A percentile compares a stretch with the other conserved stretches of the same genome.
Evolutionary conservation across 2,888 invertebrate species (phyloP).

Genomic region (Sarcophaga carnaria): DNA sequence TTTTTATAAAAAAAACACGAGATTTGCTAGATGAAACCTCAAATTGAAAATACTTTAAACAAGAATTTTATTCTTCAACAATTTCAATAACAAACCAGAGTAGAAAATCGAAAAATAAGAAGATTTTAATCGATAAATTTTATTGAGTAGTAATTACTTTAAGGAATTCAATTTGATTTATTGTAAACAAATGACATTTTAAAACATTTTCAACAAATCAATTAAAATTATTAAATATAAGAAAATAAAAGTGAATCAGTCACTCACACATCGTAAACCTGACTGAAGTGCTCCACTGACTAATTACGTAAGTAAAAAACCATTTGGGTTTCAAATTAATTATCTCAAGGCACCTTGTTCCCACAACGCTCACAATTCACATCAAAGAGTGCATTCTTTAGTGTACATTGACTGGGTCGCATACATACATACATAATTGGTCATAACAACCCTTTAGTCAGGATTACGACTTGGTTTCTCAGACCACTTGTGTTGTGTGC

Average conservation of each 20-base stretch:
- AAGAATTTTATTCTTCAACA: constrained; percentile 1
- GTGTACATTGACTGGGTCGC: too few relatives aligned
- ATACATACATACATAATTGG: too few relatives aligned
- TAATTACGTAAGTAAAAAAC: too few relatives aligned
- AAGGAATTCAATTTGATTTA: constrained; percentile 8
- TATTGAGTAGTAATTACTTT: not conserved
- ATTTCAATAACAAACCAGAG: constrained; percentile 4
- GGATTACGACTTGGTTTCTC: too few relatives aligned
- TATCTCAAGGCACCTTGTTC: too few relatives aligned
- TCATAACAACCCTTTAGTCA: too few relatives aligned
- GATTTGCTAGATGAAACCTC: constrained; percentile 4
- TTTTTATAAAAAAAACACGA: constrained; percentile 24
- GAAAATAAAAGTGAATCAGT: not conserved
- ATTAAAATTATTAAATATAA: not conserved
- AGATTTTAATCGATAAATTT: constrained; percentile 22
- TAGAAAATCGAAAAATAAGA: not conserved
- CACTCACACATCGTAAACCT: too few relatives aligned
- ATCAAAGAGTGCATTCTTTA: too few relatives aligned
- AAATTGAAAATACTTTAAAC: constrained; percentile 10
- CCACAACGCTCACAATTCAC: too few relatives aligned
- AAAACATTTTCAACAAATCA: not conserved
- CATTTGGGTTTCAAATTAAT: too few relatives aligned
- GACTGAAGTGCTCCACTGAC: too few relatives aligned
- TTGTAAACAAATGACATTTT: constrained; percentile 15
- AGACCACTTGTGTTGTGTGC: too few relatives aligned